Evolutionary conservation across 2,113 vertebrate species (phyloP).

Genomic region (Dicaeum eximium): DNA sequence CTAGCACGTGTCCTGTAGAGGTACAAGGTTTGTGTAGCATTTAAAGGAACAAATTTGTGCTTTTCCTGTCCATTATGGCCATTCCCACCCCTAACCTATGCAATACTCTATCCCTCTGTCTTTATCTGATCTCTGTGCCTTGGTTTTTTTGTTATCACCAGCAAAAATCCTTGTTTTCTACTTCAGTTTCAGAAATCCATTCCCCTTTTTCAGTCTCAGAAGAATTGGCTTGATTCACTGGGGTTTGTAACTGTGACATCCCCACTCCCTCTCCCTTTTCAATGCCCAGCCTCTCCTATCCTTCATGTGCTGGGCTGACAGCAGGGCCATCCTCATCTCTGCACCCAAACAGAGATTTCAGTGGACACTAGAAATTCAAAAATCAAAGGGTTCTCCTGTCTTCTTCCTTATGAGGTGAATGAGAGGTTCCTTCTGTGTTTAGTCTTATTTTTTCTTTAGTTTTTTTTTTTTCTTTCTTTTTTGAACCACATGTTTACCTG

Average conservation of each 20-base stretch:
- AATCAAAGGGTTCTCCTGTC: background rate
- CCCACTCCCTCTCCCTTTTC: background rate
- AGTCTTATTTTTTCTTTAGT: background rate
- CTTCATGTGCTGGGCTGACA: conserved; percentile 10
- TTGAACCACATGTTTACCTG: background rate
- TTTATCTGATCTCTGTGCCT: background rate
- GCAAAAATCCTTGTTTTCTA: background rate
- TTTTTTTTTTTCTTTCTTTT: background rate
- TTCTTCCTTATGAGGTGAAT: conserved; percentile 11
- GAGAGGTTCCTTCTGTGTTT: conserved; percentile 9
- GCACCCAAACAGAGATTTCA: background rate
- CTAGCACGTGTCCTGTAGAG: background rate
- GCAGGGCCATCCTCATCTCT: conserved; percentile 31
- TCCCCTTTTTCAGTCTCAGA: background rate
- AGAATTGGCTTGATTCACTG: background rate
- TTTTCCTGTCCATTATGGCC: background rate
- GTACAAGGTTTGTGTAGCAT: background rate
- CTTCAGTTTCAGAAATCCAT: background rate
- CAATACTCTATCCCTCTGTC: background rate
- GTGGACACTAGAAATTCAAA: background rate
- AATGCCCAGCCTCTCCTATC: background rate
- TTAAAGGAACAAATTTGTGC: background rate
- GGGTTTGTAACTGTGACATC: background rate
- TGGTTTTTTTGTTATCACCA: background rate
- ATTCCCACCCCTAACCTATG: background rate